phyloP scores from a whole-genome alignment of 2,888 invertebrate species.

The Arenicola marina region DNA sequence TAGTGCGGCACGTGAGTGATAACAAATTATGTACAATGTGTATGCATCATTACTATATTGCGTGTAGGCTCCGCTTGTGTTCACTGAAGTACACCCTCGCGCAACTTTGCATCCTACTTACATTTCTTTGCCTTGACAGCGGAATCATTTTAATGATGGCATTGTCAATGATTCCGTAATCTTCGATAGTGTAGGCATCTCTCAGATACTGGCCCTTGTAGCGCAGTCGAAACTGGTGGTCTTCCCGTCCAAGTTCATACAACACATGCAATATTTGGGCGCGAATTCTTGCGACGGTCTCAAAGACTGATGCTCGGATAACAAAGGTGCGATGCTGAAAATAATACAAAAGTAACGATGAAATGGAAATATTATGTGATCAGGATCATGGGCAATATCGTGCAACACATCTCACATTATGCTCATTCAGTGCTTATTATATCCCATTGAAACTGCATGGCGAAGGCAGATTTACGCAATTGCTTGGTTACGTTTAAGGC shows the following conservation, averaged over 20 bases:
- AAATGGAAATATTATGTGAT: too few species aligned
- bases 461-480: too few species aligned
- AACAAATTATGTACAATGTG: too few species aligned
- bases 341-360: too few species aligned
- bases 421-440: neutral
- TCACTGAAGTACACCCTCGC: too few species aligned
- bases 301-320: constrained; percentile 41
- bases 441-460: neutral
- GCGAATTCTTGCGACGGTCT: constrained; percentile 50
- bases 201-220: constrained; percentile 53
- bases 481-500: too few species aligned
- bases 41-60: too few species aligned
- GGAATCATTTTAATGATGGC: constrained; percentile 54
- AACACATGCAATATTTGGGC: constrained; percentile 54
- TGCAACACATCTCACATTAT: neutral
- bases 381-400: too few species aligned
- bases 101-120: too few species aligned
- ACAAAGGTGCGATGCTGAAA: constrained; percentile 54
- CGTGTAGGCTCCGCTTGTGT: too few species aligned
- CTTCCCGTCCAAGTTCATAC: constrained; percentile 50
- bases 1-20: too few species aligned
- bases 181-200: constrained; percentile 49
- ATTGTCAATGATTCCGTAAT: constrained; percentile 50
- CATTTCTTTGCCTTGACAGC: constrained; percentile 44
- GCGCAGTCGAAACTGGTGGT: constrained; percentile 53